Evolutionary conservation across 2,888 invertebrate species (phyloP).

Genomic region (Eupithecia subfuscata): DNA sequence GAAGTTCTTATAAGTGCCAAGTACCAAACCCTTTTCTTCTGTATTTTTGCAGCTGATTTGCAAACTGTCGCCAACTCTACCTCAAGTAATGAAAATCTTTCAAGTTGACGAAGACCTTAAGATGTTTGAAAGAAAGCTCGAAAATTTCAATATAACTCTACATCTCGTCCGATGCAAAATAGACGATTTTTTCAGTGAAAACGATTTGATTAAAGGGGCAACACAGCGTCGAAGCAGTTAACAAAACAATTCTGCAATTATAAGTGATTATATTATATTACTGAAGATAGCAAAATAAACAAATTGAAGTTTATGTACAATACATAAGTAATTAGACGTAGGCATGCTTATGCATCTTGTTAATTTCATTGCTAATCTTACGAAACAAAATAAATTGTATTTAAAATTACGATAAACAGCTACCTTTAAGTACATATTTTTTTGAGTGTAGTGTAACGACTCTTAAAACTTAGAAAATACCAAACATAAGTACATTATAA

Average conservation of each 20-base stretch:
- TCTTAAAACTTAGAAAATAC: neutral
- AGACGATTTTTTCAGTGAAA: constrained; percentile 83
- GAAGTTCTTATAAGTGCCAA: no score
- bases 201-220: constrained; percentile 69
- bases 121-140: constrained; percentile 68
- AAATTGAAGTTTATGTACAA: neutral
- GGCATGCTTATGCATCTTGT: neutral
- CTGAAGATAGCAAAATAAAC: neutral
- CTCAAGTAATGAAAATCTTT: constrained; percentile 80
- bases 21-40: neutral
- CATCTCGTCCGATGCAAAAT: constrained; percentile 84
- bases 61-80: constrained; percentile 85
- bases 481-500: neutral
- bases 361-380: neutral
- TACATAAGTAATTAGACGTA: neutral
- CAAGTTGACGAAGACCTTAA: constrained; percentile 68
- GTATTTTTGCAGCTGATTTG: constrained; percentile 83
- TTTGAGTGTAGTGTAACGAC: constrained; percentile 11
- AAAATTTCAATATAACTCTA: constrained; percentile 80
- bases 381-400: neutral
- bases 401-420: neutral
- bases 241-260: constrained; percentile 2
- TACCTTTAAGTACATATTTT: constrained; percentile 10
- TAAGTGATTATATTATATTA: neutral
- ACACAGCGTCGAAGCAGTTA: constrained; percentile 24